Base-by-base conservation (phyloP, 2,888 invertebrate genomes). In the Caenorhabditis sulstoni region DNA sequence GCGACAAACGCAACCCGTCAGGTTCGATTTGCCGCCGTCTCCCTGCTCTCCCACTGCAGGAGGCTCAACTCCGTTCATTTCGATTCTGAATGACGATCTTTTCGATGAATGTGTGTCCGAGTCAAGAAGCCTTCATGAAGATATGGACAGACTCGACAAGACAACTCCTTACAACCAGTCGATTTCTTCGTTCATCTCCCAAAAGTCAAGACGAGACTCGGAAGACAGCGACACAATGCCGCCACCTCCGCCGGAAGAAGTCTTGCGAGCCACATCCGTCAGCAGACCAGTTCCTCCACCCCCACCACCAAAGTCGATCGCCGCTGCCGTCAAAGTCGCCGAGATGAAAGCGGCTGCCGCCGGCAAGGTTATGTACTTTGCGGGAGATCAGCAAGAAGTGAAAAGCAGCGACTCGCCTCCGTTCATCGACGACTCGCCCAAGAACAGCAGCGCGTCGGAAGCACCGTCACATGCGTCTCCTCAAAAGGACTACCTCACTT, bases 1-100 rank as follows among this genome's bases (percentile, higher is more conserved):
- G 90, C 79, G 88, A 82, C 68, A 86, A 89, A 76, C 91, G 85
- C 87, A 89, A 85, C 79, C 87, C 83, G 79, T 91, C 11, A 90
- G 85, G 22, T 82, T 87, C 57, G 81, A 85, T 49, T 68, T 84
- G 3, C 86, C 87, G 9, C 82, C 85, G 4, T 79, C 71, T 9
- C 80, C 82, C 7, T 80, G 77, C 22, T 79, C 81, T 52, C 79
- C 81, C 41, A 79, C 78, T 39, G 77, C 79, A 22, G 80, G 75
- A 2, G 82, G 84, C 4, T 80, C 84, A 11, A 82, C 86, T 9
- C 86, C 86, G 4, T 82, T 86, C 50, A 82, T 84, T 20, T 81
- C 81, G 16, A 84, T 87, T 18, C 73, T 87, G 4, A 74, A 76
- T 11, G 85, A 86, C 49, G 81, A 82, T 23, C 75, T 83, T 3